These are phyloP conservation scores for Myripristis murdjan DNA, from an alignment of 2,797 vertebrate species.

Conservation along the genomic window DNA sequence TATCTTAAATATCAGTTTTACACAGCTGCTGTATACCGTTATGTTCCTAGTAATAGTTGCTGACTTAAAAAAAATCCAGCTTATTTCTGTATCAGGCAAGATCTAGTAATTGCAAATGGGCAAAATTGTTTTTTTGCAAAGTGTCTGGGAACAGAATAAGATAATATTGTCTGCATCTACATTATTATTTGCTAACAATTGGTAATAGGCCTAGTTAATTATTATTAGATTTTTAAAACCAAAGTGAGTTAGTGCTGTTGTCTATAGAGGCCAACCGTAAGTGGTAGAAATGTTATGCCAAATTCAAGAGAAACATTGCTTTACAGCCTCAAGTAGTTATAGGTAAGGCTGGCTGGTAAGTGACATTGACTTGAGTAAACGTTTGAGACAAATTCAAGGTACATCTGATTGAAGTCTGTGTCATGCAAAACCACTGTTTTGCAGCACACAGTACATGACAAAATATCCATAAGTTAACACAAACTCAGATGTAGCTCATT, in stretches of 20 bases:
- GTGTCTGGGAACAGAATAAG: background rate
- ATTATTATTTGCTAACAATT: background rate
- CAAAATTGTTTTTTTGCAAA: background rate
- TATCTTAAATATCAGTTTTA: too few relatives aligned
- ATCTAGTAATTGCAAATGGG: background rate
- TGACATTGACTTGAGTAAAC: background rate
- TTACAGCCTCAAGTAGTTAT: background rate
- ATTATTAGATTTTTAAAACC: background rate
- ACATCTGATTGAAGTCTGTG: background rate
- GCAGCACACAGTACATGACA: background rate
- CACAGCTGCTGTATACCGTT: too few relatives aligned
- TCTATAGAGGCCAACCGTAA: too few relatives aligned
- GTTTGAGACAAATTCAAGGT: background rate
- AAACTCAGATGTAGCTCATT: background rate
- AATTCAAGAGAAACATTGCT: too few relatives aligned
- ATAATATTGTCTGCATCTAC: background rate
- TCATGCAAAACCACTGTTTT: background rate
- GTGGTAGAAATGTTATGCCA: background rate
- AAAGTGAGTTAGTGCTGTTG: background rate
- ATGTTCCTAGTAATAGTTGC: too few relatives aligned
- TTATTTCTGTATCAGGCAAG: too few relatives aligned
- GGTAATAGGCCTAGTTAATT: background rate
- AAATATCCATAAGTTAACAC: background rate
- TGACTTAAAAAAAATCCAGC: too few relatives aligned
- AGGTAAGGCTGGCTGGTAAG: background rate